Base-by-base conservation (phyloP, 2,888 invertebrate genomes). In the Chrysolina oricalcia region DNA sequence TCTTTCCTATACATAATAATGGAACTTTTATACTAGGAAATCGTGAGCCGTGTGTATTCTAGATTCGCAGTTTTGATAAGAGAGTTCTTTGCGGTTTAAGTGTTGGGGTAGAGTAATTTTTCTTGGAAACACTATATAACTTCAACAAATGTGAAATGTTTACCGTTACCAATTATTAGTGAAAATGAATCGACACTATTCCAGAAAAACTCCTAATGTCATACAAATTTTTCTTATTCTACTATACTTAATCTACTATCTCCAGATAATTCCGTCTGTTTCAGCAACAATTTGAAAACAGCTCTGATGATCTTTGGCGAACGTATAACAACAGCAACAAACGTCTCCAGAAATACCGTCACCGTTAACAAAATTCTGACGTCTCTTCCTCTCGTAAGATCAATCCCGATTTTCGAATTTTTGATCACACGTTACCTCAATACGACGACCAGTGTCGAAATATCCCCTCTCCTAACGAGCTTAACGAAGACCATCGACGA, bases 401-500 rank as follows among this genome's bases (percentile, higher is more conserved):
- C 80, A 0, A 41, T 56, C 0, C 64, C 73, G 13, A 72, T 87
- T 48, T 82, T 87, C 46, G 76, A 80, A 62, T 83, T 83, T 69
- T 71, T 84, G 35, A 66, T 83, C 2, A 78, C 83, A 41, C 67
- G 83, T 15, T 85, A 81, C 72, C 56, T 81, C 10, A 74, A 63
- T 65, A 76, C 76, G 15, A 40, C 73, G n/a, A 70, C 79, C 72
- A 75, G 78, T 17, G n/a, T 78, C 9, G 78, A 83, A 41, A 65
- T 83, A 23, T 70, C 80, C 46, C 35, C 70, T 46, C 68, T 81
- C 19, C 70, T 86, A 27, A 75, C 70, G 56, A 76, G 78, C 19
- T 85, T 82, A 72, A 77, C 82, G 23, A 74, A 75, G 50, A 78
- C 70, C 10, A 69, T 69, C 46, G 73, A 76, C 13, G 23, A 63